Evolutionary conservation across 2,797 vertebrate genomes (phyloP), one percentile per base, ranked within the genome.

Genomic region (Manis crassicaudata): DNA sequence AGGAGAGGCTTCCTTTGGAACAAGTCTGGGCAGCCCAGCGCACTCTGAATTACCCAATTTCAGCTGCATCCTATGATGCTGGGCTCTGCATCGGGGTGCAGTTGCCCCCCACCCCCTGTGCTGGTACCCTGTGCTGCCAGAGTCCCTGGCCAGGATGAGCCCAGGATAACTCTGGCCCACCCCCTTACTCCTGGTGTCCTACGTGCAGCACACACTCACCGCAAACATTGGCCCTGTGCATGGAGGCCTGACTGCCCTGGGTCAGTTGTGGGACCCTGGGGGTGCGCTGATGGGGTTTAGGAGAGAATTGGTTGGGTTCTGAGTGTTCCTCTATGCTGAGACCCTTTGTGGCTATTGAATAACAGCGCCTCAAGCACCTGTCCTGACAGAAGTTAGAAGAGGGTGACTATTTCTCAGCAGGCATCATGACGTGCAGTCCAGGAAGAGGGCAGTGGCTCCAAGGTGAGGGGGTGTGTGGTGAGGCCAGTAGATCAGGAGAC

Each of bases 1-100:
- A 68, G 81, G 84, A 73, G 96, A 90, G 95, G 86, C 72, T 92
- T 88, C 82, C 88, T 90, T 46, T 65, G 90, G 63, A 75, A 63
- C 40, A 1, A 46, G 87, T 96, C 96, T 46, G 62, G 97, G 81
- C 83, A 93, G 87, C 75, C 87, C 63, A 12, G 0, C 1, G 16
- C 40, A 2, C 40, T 32, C n/a, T 0, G 12, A 3, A 65, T 60
- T 67, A 6, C 8, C 12, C 23, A 7, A 1, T 46, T 62, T 75
- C 79, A 63, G 58, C 11, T 5, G 4, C 32, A 2, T 75, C 13
- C 1, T 63, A 2, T 1, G 62, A 63, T 17, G 2, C 83, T 14
- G 72, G 46, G 75, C 68, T 92, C 63, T 35, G 79, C 1, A 3
- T 50, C 20, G 14, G n/a, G 35, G 54, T n/a, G 52, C 43, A 56